A percentile compares a stretch with the other conserved stretches of the same genome.
phyloP scores from a whole-genome alignment of 2,113 vertebrate species.

The Dinomys branickii region DNA sequence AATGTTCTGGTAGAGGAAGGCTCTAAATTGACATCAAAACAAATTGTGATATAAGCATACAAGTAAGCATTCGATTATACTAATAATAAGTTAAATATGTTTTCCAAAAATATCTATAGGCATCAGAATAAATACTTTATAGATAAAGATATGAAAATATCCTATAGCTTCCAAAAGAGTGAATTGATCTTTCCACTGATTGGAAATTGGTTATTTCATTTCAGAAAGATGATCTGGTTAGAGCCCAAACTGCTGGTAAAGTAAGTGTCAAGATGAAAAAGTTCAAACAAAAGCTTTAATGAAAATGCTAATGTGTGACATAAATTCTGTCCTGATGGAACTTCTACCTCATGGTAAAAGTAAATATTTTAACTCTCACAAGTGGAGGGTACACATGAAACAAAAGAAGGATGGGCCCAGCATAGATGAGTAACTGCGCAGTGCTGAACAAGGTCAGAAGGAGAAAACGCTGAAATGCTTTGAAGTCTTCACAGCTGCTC shows the following conservation, averaged over 20 bases:
- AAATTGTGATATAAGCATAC: constrained; percentile 38
- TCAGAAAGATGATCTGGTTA: constrained; percentile 26
- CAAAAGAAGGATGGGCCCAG: fast-evolving
- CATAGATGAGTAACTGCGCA: neutral
- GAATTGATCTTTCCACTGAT: constrained; percentile 4
- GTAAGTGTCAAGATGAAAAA: neutral
- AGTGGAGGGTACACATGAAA: neutral
- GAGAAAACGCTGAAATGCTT: neutral
- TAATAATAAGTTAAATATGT: constrained; percentile 17
- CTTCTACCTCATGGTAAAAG: neutral
- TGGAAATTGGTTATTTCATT: neutral
- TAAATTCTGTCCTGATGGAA: neutral
- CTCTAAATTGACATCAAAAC: constrained; percentile 59
- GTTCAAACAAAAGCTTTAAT: neutral
- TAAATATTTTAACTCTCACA: neutral
- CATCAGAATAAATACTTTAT: constrained; percentile 18
- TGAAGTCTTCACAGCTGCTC: neutral
- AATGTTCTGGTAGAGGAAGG: constrained; percentile 51
- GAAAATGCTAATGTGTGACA: neutral
- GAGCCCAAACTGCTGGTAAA: neutral
- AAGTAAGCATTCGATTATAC: constrained; percentile 41
- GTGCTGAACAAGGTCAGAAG: neutral
- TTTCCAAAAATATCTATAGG: constrained; percentile 44
- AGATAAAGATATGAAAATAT: constrained; percentile 37
- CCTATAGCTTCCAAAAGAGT: neutral